Conservation (phyloP, 2,888 invertebrate species). For the Folsomia candida region DNA sequence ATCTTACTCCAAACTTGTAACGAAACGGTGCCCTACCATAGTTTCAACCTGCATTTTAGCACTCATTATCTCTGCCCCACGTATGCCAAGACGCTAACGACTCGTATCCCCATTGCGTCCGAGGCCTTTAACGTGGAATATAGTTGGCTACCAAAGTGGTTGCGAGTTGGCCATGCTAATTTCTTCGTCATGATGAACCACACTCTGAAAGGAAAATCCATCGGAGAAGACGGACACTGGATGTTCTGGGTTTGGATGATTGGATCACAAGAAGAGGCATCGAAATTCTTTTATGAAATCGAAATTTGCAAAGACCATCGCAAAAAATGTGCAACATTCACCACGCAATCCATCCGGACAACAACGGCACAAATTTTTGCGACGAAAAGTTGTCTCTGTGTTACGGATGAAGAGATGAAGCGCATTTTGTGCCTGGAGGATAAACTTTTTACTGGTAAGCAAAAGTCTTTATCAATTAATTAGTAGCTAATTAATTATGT, state of each 20-base stretch:
- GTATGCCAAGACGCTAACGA: conserved; percentile 19
- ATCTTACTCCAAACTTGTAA: conserved; percentile 29
- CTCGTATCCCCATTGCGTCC: conserved; percentile 23
- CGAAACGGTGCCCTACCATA: conserved; percentile 35
- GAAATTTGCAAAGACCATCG: conserved; percentile 26
- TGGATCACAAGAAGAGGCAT: conserved; percentile 32
- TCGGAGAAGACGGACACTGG: conserved; percentile 26
- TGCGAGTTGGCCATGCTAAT: conserved; percentile 26
- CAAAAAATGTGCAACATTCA: conserved; percentile 27
- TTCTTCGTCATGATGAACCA: conserved; percentile 40
- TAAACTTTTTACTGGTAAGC: conserved; percentile 18
- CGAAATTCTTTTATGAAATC: conserved; percentile 29
- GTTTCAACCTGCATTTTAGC: conserved; percentile 35
- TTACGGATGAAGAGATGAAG: conserved; percentile 21
- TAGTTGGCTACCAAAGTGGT: conserved; percentile 41
- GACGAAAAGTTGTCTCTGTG: conserved; percentile 15
- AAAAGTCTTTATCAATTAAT: too few species aligned
- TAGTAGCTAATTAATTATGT: neutral
- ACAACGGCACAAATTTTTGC: conserved; percentile 28
- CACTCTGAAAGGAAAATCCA: neutral
- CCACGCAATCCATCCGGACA: conserved; percentile 36
- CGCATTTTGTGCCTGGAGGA: conserved; percentile 22
- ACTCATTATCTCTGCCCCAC: conserved; percentile 33
- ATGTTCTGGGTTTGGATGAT: conserved; percentile 42
- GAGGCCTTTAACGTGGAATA: conserved; percentile 28